Conservation (phyloP, 2,888 invertebrate species). For the Rutpela maculata region DNA sequence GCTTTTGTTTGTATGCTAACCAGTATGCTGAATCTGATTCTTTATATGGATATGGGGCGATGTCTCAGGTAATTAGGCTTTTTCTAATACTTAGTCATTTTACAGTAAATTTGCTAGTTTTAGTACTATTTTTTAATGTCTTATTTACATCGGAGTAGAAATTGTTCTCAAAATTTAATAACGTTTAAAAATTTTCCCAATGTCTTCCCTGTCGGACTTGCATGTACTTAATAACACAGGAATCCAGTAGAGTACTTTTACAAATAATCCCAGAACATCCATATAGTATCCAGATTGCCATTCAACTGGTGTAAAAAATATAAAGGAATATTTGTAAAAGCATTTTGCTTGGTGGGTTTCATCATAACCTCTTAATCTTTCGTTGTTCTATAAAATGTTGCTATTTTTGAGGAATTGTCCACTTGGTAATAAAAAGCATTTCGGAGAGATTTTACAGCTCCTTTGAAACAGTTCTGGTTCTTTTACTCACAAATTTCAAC, state of each 20-base stretch:
- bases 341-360: no score
- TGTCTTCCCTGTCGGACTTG: background rate
- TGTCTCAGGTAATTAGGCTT: constrained; percentile 72
- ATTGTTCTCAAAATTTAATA: background rate
- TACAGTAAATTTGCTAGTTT: background rate
- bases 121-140: background rate
- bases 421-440: no score
- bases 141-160: background rate
- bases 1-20: constrained; percentile 60
- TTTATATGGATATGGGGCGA: constrained; percentile 70
- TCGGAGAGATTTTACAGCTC: no score
- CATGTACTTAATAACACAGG: background rate
- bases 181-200: background rate
- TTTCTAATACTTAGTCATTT: constrained; percentile 10
- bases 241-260: background rate
- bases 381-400: no score
- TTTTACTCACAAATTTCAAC: no score
- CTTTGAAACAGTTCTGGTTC: no score
- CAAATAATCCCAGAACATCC: background rate
- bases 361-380: no score
- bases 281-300: no score
- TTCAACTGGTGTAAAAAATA: no score
- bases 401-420: no score
- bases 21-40: constrained; percentile 66
- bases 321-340: no score